Evolutionary conservation across 2,888 invertebrate species (phyloP).

Genomic region (Athalia rosae): DNA sequence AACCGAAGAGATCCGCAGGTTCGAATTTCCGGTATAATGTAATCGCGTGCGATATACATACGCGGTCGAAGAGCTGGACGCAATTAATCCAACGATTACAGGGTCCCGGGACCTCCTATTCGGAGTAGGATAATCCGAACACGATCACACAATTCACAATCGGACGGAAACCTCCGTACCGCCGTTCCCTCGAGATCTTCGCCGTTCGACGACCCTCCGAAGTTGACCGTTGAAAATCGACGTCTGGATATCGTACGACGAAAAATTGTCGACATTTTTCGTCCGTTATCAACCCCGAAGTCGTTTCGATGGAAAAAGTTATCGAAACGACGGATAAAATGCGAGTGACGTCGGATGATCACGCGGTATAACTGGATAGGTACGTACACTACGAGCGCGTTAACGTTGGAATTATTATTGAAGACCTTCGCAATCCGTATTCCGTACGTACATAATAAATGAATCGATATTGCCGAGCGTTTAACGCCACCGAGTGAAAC

Average conservation of each 20-base stretch:
- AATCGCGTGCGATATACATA: conserved; percentile 14
- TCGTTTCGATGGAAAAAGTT: no score
- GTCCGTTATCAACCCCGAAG: no score
- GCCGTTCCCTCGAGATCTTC: neutral
- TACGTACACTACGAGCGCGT: no score
- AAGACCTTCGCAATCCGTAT: neutral
- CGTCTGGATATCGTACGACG: neutral
- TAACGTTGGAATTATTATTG: no score
- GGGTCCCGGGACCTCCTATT: conserved; percentile 70
- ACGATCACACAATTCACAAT: conserved; percentile 52
- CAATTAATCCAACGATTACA: conserved; percentile 73
- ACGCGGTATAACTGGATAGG: no score
- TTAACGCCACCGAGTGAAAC: conserved; percentile 5
- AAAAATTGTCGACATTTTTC: no score
- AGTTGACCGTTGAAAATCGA: neutral
- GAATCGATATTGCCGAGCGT: neutral
- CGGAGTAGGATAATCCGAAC: conserved; percentile 66
- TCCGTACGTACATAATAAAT: neutral
- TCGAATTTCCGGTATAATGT: no score
- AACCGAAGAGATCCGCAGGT: no score
- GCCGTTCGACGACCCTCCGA: neutral
- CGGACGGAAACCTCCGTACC: neutral
- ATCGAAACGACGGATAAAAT: no score
- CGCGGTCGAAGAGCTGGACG: conserved; percentile 50
- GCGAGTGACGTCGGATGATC: no score